A percentile compares a stretch with the other conserved stretches of the same genome.
These are phyloP conservation scores for Leptinotarsa lineolata DNA, from an alignment of 1,140 invertebrate genomes.

Conservation along the genomic window DNA sequence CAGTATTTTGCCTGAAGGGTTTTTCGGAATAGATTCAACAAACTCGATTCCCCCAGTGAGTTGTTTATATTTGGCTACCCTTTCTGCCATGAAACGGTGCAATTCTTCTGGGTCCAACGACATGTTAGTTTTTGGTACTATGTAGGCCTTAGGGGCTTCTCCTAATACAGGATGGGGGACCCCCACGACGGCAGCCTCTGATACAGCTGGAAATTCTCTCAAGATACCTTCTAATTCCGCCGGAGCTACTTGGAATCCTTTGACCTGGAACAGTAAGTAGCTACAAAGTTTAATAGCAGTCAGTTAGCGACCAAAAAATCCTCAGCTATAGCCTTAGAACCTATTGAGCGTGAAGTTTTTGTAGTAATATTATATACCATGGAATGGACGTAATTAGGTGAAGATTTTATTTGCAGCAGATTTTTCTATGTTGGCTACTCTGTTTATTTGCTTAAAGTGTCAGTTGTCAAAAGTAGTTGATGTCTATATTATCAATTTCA, in stretches of 20 bases:
- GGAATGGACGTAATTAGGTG: too few relatives aligned
- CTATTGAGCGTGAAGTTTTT: too few relatives aligned
- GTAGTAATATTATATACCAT: too few relatives aligned
- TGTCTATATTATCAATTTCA: too few relatives aligned
- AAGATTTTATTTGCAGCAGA: too few relatives aligned
- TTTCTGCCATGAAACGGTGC: constrained; percentile 52
- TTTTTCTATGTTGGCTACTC: too few relatives aligned
- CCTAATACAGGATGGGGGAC: constrained; percentile 72
- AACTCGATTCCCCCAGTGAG: constrained; percentile 61
- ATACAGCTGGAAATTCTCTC: constrained; percentile 72
- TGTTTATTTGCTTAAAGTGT: too few relatives aligned
- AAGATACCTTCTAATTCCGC: constrained; percentile 85
- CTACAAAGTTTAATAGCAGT: too few relatives aligned
- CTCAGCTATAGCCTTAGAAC: too few relatives aligned
- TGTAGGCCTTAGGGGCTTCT: constrained; percentile 77
- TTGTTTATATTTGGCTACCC: constrained; percentile 56
- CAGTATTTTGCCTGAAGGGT: constrained; percentile 56
- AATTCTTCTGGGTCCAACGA: constrained; percentile 52
- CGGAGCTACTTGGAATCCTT: constrained; percentile 81
- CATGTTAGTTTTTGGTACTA: constrained; percentile 59
- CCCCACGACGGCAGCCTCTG: constrained; percentile 83
- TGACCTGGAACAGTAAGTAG: constrained; percentile 54
- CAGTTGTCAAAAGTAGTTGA: too few relatives aligned
- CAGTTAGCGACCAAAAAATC: too few relatives aligned
- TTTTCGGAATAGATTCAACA: constrained; percentile 67